Evolutionary conservation across 2,888 invertebrate species (phyloP).

Genomic region (Hoplodrina blanda): DNA sequence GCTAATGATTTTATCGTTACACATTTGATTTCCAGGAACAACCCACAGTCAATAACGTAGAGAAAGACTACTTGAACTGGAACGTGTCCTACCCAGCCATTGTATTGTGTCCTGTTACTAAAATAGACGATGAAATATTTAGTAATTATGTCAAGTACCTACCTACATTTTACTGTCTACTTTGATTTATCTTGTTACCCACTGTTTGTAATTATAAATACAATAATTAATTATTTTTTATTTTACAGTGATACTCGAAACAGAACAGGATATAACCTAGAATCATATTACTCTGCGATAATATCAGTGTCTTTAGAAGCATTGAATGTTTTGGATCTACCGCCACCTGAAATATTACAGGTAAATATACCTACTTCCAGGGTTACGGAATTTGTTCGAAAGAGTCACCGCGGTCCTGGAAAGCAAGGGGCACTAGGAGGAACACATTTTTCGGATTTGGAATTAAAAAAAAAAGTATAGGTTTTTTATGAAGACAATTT

Average conservation of each 20-base stretch:
- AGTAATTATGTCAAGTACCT: slow-evolving; percentile 76
- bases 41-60: slow-evolving; percentile 93
- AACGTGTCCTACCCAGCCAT: slow-evolving; percentile 92
- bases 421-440: no score
- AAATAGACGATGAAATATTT: slow-evolving; percentile 85
- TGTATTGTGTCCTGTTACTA: slow-evolving; percentile 92
- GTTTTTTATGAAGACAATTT: no score
- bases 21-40: slow-evolving; percentile 83
- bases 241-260: slow-evolving; percentile 69
- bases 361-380: slow-evolving; percentile 55
- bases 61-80: slow-evolving; percentile 93
- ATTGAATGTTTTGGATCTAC: slow-evolving; percentile 70
- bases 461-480: no score
- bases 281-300: slow-evolving; percentile 72
- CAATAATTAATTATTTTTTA: background rate
- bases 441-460: no score
- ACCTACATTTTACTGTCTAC: slow-evolving; percentile 22
- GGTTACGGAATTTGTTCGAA: no score
- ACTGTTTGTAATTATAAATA: no score
- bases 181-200: background rate
- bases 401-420: no score
- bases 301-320: slow-evolving; percentile 70
- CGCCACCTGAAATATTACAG: slow-evolving; percentile 67
- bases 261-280: slow-evolving; percentile 69
- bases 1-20: background rate